phyloP scores from a whole-genome alignment of 2,113 vertebrate genomes.

The Lethenteron camtschaticum region DNA sequence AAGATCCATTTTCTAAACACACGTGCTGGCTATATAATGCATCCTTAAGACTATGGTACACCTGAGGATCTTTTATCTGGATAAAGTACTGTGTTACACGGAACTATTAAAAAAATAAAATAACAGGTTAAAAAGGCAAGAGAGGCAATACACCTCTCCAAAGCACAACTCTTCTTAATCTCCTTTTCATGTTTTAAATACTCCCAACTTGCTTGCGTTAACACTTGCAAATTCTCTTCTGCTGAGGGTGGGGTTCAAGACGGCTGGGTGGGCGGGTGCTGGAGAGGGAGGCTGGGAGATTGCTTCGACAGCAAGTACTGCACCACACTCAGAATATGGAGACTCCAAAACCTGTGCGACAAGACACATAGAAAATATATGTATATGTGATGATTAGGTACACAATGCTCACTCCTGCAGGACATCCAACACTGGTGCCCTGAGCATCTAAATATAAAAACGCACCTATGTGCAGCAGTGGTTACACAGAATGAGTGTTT shows the following conservation, averaged over 20 bases:
- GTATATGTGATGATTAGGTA: neutral
- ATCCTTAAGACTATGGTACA: constrained; percentile 4
- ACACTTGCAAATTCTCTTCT: too few relatives aligned
- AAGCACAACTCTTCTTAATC: neutral
- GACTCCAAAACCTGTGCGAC: neutral
- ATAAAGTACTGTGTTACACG: too few relatives aligned
- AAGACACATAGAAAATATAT: neutral
- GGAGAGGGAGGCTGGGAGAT: neutral
- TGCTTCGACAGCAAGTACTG: neutral
- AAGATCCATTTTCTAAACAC: too few relatives aligned
- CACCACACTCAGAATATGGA: constrained; percentile 2
- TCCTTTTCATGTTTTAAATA: neutral
- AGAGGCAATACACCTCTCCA: neutral
- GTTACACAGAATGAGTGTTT: neutral
- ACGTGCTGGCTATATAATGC: neutral
- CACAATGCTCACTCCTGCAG: neutral
- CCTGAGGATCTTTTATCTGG: neutral
- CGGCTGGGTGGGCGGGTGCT: neutral
- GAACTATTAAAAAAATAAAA: neutral
- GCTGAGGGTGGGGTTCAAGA: neutral
- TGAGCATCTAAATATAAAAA: neutral
- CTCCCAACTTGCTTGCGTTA: neutral
- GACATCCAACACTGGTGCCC: neutral
- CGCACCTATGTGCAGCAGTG: neutral
- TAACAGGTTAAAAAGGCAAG: neutral